Base-by-base conservation (phyloP, 2,797 vertebrate species). In the Centropyge bicolor region DNA sequence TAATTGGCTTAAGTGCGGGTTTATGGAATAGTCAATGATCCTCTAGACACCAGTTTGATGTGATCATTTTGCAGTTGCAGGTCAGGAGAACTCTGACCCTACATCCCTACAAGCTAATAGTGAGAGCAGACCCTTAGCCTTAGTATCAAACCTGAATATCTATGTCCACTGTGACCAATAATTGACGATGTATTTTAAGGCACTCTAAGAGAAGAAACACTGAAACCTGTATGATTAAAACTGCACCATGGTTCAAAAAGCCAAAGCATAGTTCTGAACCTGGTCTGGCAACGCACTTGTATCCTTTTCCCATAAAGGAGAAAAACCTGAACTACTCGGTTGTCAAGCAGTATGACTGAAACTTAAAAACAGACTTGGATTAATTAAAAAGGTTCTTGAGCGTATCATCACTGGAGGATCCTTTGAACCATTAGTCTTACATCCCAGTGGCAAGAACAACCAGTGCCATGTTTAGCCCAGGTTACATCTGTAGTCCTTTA, bases 1-100 rank as follows among this genome's bases (percentile, higher is more conserved):
- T 94, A 92, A 95, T 93, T 93, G 90, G 83, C 86, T 86, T 87
- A 89, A 88, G 84, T 93, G 85, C 75, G 31, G 76, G 61, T 87
- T 90, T 90, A 90, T 93, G 73, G 76, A 87, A 83, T 68, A 84
- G 79, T 89, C 89, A 85, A 82, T 88, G 77, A 87, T 74, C 81
- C 91, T 91, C 90, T 59, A 78, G 91, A 83, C 84, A 87, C 86
- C 64, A 78, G 84, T 92, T 89, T 91, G 82, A 92, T 91, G 83
- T 87, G 81, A 89, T 93, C 71, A 88, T 93, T 89, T 89, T 89
- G 78, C 74, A 85, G 80, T 80, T 82, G 87, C 67, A 80, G 91
- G 93, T 92, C 91, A 88, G 45, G 35, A 83, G 85, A 92, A 89
- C 91, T 90, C 75, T 89, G 87, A 94, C 92, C 92, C 86, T 35